Percentiles rank a stretch among this genome's conserved stretches.
These are phyloP conservation scores for Cettia cetti DNA, from an alignment of 2,113 vertebrate genomes.

Conservation along the genomic window DNA sequence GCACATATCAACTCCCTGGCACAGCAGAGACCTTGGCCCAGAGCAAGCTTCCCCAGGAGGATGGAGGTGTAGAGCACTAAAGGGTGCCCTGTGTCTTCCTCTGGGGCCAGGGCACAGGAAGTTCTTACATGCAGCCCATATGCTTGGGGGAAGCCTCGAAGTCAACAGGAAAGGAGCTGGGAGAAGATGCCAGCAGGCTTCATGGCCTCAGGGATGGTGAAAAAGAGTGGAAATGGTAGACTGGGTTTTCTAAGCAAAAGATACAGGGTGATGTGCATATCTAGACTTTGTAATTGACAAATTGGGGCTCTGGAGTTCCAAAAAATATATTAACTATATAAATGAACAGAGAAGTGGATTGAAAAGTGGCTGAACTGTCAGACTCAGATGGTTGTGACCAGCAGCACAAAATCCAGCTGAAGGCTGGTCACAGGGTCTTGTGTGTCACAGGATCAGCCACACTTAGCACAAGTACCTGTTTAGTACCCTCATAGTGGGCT, in stretches of 20 bases:
- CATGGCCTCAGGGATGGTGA: accelerated
- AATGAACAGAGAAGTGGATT: neutral
- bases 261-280: neutral
- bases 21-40: neutral
- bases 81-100: neutral
- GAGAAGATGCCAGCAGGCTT: neutral
- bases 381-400: neutral
- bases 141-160: neutral
- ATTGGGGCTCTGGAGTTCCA: accelerated
- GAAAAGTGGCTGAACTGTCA: neutral
- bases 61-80: neutral
- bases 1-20: neutral
- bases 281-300: neutral
- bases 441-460: neutral
- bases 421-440: neutral
- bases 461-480: neutral
- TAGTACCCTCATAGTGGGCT: neutral
- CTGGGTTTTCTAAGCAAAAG: neutral
- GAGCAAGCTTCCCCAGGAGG: neutral
- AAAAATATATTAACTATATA: neutral
- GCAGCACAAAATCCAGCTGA: neutral
- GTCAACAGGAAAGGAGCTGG: neutral
- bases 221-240: neutral
- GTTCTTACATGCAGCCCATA: neutral
- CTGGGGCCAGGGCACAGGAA: neutral